Evolutionary conservation across 2,113 vertebrate genomes (phyloP), one percentile per base, ranked within the genome.

Genomic region (Xiphias gladius): DNA sequence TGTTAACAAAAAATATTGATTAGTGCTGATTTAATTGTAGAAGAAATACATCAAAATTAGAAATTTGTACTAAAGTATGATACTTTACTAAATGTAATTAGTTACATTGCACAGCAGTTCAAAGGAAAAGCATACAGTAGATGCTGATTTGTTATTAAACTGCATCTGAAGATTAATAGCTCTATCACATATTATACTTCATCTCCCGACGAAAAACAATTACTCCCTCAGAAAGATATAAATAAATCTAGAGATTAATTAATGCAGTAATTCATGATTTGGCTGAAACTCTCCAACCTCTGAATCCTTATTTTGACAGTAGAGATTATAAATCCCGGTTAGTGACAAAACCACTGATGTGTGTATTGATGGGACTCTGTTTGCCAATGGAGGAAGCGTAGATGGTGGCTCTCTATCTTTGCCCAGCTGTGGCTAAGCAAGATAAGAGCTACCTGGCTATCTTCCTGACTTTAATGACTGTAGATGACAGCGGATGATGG

Each of bases 401-500:
- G 82, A 73, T 35, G 80, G 73, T 24, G 64, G 57, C 54, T 24
- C 65, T 83, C 66, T 57, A 5, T 81, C 80, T 57, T 32, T 73
- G 57, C 59, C 58, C 68, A 79, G 73, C 81, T 81, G 74, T 76
- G 80, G 62, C 2, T 80, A 37, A 17, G 88, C 19, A n/a, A 73
- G 88, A 89, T 84, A 82, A 89, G 48, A 75, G 70, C 35, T 63
- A 82, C 80, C 89, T 76, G 68, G 13, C 74, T 84, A 63, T 79
- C 77, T 52, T 35, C 61, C 73, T 61, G 84, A 66, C 82, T 76
- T 46, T 68, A 79, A 83, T 73, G 70, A 24, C 63, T 58, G 5
- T 7, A 74, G 75, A 84, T 88, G 89, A 88, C 90, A 67, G 69
- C 24, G 39, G 57, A 74, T 88, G 90, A 92, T 82, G 85, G 86